Evolutionary conservation across 2,797 vertebrate species (phyloP), one percentile per base, ranked within the genome.

Genomic region (Squalus acanthias): DNA sequence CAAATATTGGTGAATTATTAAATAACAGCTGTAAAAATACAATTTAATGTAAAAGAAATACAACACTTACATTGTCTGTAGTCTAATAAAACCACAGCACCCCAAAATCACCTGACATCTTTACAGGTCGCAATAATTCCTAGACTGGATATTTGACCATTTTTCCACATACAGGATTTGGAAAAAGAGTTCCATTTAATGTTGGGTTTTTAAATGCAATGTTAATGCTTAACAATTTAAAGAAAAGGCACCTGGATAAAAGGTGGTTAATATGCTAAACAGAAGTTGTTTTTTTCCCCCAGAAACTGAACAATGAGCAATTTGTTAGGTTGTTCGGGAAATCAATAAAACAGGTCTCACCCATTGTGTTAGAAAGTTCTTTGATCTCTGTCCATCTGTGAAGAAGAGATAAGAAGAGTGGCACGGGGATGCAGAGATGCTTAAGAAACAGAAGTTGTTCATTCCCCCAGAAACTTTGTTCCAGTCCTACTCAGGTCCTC

Each of bases 1-100:
- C 79, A 46, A 82, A 82, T 82, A 82, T 46, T 39, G 46, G 79
- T 82, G 79, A 82, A 82, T 82, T 82, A 82, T 82, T 82, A 82
- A 82, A 82, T 82, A 82, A 82, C 79, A 46, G 39, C 79, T 82
- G 39, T 17, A 46, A 82, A 82, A 82, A 74, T 46, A 82, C n/a
- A 82, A 82, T 82, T 46, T 82, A 46, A 76, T 33, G 72, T 76
- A 5, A 76, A 76, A 76, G 72, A 76, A 76, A 29, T 29, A 76
- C 69, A 70, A 70, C 39, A 39, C 39, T 39, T 39, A 39, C 72
- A 33, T 76, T 76, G 72, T 33, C 2, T 82, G 39, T 46, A 39
- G 12, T 17, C 13, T 39, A 82, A 82, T 20, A 10, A 20, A 39
- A 82, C 39, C 13, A 82, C 4, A 82, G 39, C n/a, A 82, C 79